These are phyloP conservation scores for Salminus brasiliensis DNA, from an alignment of 2,113 vertebrate genomes.

Conservation along the genomic window DNA sequence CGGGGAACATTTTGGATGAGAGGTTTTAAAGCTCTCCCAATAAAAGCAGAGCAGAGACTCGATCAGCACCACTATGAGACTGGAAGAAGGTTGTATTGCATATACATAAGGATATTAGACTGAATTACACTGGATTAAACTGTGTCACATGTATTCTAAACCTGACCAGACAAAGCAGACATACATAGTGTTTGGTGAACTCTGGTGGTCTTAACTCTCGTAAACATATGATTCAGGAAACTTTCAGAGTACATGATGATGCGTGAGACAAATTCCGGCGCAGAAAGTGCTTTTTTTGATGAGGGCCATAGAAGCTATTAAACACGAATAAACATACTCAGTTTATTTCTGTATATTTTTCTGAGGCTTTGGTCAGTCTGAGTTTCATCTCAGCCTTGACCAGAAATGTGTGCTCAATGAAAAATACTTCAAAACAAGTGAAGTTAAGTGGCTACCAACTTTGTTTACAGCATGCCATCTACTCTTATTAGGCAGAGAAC, in stretches of 20 bases:
- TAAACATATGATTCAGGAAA: not conserved
- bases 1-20: conserved; percentile 7
- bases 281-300: not conserved
- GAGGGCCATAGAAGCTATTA: not conserved
- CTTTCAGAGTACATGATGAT: not conserved
- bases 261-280: too few relatives aligned
- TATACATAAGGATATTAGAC: too few relatives aligned
- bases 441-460: not conserved
- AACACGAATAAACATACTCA: not conserved
- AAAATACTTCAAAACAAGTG: conserved; percentile 3
- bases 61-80: not conserved
- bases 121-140: too few relatives aligned
- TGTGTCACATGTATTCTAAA: too few relatives aligned
- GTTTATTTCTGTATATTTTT: not conserved
- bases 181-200: too few relatives aligned
- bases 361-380: not conserved
- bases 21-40: conserved; percentile 22
- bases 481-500: conserved; percentile 1
- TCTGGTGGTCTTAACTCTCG: not conserved
- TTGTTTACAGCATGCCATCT: not conserved
- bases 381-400: not conserved
- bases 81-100: not conserved
- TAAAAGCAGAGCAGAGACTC: not conserved
- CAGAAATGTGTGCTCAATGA: not conserved
- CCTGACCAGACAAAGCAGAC: too few relatives aligned